These are phyloP conservation scores for Anoplolepis gracilipes DNA, from an alignment of 1,140 invertebrate genomes.

Conservation along the genomic window DNA sequence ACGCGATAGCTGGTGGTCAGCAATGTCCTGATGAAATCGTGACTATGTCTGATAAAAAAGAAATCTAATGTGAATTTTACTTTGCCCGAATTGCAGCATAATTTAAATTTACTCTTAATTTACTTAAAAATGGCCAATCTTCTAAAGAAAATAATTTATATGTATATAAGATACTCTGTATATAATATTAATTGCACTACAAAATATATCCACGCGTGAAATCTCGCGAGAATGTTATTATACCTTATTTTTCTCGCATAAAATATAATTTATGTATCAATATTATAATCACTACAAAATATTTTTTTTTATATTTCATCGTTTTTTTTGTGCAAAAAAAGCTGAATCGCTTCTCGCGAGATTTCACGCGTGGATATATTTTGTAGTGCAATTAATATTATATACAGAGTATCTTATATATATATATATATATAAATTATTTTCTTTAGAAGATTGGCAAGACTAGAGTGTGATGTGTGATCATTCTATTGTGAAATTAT, in stretches of 20 bases:
- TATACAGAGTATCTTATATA: conserved; percentile 5
- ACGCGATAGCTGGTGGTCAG: conserved; percentile 92
- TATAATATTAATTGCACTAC: conserved; percentile 2
- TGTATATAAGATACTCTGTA: conserved; percentile 3
- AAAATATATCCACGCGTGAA: conserved; percentile 26
- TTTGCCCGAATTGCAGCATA: conserved; percentile 96
- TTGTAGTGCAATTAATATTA: conserved; percentile 15
- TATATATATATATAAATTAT: conserved; percentile 38
- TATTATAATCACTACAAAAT: conserved; percentile 30
- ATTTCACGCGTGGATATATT: conserved; percentile 6
- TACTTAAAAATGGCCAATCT: no score
- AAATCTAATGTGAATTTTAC: conserved; percentile 88
- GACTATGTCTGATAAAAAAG: conserved; percentile 86
- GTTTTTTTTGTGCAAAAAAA: neutral
- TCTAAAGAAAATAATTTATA: conserved; percentile 29
- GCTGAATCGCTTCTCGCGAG: neutral
- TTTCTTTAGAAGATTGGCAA: conserved; percentile 8
- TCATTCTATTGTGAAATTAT: no score
- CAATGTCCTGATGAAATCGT: conserved; percentile 86
- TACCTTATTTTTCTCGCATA: neutral
- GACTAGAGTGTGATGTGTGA: conserved; percentile 15
- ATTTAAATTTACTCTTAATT: conserved; percentile 95
- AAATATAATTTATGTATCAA: conserved; percentile 5
- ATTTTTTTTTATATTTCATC: neutral
- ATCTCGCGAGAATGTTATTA: neutral